A percentile compares a stretch with the other conserved stretches of the same genome.
Conservation (phyloP, 2,797 vertebrate genomes). For the Phylloscopus collybita region DNA sequence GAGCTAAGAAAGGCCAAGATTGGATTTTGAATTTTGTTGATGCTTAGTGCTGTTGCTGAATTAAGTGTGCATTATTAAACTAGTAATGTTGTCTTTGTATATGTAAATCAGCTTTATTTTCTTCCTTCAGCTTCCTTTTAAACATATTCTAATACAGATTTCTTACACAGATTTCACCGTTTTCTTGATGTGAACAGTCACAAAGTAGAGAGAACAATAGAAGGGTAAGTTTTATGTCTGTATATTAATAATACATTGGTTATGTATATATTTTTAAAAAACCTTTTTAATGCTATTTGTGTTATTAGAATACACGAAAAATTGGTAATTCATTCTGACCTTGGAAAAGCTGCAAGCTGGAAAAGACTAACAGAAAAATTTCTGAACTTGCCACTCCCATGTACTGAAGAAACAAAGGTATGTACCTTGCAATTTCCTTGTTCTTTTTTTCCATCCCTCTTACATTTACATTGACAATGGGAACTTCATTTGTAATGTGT, state of each 20-base stretch:
- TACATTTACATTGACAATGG: not conserved
- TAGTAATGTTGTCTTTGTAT: not conserved
- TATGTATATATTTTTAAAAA: not conserved
- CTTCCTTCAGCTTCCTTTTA: not conserved
- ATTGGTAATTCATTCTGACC: slow-evolving; percentile 93
- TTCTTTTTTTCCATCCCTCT: not conserved
- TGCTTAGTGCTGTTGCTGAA: not conserved
- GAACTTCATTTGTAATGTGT: not conserved
- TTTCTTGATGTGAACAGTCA: slow-evolving; percentile 93
- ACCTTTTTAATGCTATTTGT: slow-evolving; percentile 2
- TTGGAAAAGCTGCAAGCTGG: slow-evolving; percentile 94
- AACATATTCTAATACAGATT: not conserved
- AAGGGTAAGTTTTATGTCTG: slow-evolving; percentile 82
- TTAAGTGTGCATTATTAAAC: not conserved
- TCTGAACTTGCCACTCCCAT: slow-evolving; percentile 86
- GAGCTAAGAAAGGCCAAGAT: not conserved
- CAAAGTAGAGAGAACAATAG: slow-evolving; percentile 88
- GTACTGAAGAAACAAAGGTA: slow-evolving; percentile 87
- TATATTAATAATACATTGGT: not conserved
- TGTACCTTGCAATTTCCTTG: not conserved
- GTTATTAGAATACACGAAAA: slow-evolving; percentile 91
- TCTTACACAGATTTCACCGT: slow-evolving; percentile 87
- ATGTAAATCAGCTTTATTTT: not conserved
- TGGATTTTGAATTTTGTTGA: not conserved
- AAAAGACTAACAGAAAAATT: slow-evolving; percentile 90